Evolutionary conservation across 30 jellyfish, hydroid and myxozoan species (phyloP), one percentile per base, ranked within the genome.

Genomic region (Euphysa ruthae): DNA sequence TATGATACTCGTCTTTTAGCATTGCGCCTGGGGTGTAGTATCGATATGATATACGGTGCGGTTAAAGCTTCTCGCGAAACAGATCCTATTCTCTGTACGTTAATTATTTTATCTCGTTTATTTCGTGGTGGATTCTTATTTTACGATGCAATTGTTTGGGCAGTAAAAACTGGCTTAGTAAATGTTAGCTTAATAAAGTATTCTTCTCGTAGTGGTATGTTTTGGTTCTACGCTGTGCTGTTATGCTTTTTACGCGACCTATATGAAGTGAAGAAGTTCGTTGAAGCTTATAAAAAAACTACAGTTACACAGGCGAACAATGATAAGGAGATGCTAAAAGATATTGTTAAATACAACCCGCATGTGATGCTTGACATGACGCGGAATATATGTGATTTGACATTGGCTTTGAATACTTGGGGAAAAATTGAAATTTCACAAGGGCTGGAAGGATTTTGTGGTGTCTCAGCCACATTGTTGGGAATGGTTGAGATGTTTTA

Each of bases 11-110:
- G n/a, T n/a, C n/a, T n/a, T n/a, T 50, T 52, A 86, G 96, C 96
- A 8, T 86, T 86, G 30, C 94, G 96, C 21, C 55, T 86, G 49
- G 94, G 94, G 1, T 78, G 79, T 43, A 78, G 87, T 33, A 35
- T 86, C 30, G 96, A 86, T 74, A 86, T 86, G 96, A 33, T 79
- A 6, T 84, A 69, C 18, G 94, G 93, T 56, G 96, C 94, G 1
- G 46, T 68, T 4, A 63, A 63, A 31, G 94, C 94, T 6, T 51
- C 74, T 44, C 49, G 58, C 14, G 78, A 75, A 0, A 77, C 74
- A 30, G 96, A 86, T 58, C 96, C 96, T 21, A 73, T 78, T n/a
- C 49, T 86, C 43, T 77, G 92, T 6, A 34, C 64, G n/a, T 70
- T 91, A 63, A 60, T 79, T 60, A 82, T 86, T 15, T 55, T 55